Evolutionary conservation across 2,888 invertebrate genomes (phyloP).

Genomic region (Cheilosia vernalis): DNA sequence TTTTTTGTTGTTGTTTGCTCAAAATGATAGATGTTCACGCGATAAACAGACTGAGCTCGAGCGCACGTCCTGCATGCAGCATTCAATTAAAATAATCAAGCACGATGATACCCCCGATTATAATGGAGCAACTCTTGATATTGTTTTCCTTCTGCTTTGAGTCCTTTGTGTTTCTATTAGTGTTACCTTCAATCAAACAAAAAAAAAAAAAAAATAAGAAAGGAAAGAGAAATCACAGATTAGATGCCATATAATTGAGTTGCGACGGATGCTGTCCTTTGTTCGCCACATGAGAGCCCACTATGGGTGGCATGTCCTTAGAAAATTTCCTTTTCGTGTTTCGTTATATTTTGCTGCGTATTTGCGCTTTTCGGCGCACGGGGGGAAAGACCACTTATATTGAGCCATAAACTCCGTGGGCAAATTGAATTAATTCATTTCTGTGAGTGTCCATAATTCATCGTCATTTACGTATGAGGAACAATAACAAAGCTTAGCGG

Average conservation of each 20-base stretch:
- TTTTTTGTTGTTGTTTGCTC: not conserved
- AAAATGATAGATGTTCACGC: slow-evolving; percentile 56
- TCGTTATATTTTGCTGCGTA: slow-evolving; percentile 19
- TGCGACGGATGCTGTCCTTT: slow-evolving; percentile 28
- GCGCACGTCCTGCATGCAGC: slow-evolving; percentile 53
- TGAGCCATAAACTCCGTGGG: slow-evolving; percentile 40
- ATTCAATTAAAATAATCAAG: slow-evolving; percentile 69
- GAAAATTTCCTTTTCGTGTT: slow-evolving; percentile 46
- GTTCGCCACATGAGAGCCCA: slow-evolving; percentile 18
- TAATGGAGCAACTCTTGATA: slow-evolving; percentile 39
- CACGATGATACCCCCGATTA: slow-evolving; percentile 21
- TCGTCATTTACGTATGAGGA: slow-evolving; percentile 58
- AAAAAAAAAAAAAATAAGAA: not conserved
- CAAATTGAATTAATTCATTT: slow-evolving; percentile 62
- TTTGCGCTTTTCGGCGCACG: slow-evolving; percentile 2
- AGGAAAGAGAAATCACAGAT: slow-evolving; percentile 5
- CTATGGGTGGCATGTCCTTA: slow-evolving; percentile 45
- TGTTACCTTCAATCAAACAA: slow-evolving; percentile 6
- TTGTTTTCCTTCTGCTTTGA: slow-evolving; percentile 37
- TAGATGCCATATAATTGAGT: slow-evolving; percentile 52
- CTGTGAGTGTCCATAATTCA: slow-evolving; percentile 67
- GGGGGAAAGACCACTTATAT: slow-evolving; percentile 34
- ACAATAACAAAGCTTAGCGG: slow-evolving; percentile 34
- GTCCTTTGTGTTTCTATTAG: slow-evolving; percentile 5
- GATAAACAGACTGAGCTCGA: slow-evolving; percentile 42